Percentiles rank a stretch among this genome's conserved stretches.
Evolutionary conservation across 2,113 vertebrate genomes (phyloP).

Genomic region (Morone chrysops): DNA sequence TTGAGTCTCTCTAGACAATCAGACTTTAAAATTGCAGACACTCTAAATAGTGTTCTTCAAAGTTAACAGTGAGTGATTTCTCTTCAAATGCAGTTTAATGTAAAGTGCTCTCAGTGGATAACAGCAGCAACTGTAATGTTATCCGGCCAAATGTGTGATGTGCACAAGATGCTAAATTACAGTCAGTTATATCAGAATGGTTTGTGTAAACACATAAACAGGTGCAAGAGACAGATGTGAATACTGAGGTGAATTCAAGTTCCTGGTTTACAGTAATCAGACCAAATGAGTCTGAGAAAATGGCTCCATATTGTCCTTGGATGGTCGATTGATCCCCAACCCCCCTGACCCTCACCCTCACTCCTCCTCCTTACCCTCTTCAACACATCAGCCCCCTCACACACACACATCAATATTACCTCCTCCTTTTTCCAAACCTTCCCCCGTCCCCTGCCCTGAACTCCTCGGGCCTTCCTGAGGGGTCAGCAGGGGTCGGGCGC

Average conservation of each 20-base stretch:
- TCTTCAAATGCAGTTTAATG: slow-evolving; percentile 4
- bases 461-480: slow-evolving; percentile 37
- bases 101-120: slow-evolving; percentile 16
- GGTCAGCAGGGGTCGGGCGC: slow-evolving; percentile 70
- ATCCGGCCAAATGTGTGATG: slow-evolving; percentile 1
- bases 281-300: neutral
- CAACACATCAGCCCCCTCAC: slow-evolving; percentile 13
- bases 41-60: neutral
- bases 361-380: neutral
- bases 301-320: slow-evolving; percentile 30
- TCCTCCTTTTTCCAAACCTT: slow-evolving; percentile 35
- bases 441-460: neutral
- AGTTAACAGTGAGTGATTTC: neutral
- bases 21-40: slow-evolving; percentile 2
- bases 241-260: neutral
- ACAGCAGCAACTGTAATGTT: neutral
- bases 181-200: neutral
- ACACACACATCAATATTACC: slow-evolving; percentile 55
- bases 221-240: neutral
- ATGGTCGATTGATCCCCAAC: slow-evolving; percentile 30
- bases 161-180: slow-evolving; percentile 14
- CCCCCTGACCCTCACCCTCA: slow-evolving; percentile 6
- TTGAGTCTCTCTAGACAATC: slow-evolving; percentile 6
- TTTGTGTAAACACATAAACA: slow-evolving; percentile 8
- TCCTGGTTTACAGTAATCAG: neutral